Conservation (phyloP, 1,140 invertebrate species). For the Leptinotarsa defecta region DNA sequence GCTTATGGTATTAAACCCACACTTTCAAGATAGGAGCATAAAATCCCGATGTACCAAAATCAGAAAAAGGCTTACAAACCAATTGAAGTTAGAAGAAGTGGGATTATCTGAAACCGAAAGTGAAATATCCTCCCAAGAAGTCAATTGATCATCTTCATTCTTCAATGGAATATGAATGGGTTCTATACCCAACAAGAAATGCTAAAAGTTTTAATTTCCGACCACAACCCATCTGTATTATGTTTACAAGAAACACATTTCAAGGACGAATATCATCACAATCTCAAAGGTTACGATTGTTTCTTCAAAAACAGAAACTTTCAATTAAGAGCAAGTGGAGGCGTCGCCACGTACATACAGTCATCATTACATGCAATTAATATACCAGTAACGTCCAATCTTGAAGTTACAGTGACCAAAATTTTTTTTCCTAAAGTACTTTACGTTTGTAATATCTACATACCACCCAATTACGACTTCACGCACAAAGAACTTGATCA, state of each 20-base stretch:
- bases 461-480: constrained; percentile 8
- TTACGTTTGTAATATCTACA: neutral
- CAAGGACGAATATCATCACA: neutral
- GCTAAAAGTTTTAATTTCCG: neutral
- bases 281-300: neutral
- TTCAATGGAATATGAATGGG: constrained; percentile 11
- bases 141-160: neutral
- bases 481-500: neutral
- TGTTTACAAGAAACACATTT: constrained; percentile 4
- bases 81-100: neutral
- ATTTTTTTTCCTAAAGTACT: neutral
- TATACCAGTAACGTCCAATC: constrained; percentile 2
- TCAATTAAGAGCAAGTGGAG: neutral
- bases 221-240: neutral
- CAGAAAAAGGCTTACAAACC: neutral
- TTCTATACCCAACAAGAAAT: neutral
- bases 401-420: neutral
- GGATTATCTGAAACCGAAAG: constrained; percentile 1
- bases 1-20: neutral
- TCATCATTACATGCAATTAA: neutral
- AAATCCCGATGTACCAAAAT: neutral
- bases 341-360: neutral
- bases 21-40: constrained; percentile 7
- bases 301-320: neutral
- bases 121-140: constrained; percentile 3